A percentile compares a stretch with the other conserved stretches of the same genome.
Evolutionary conservation across 2,888 invertebrate species (phyloP).

Genomic region (Xestia sexstrigata): DNA sequence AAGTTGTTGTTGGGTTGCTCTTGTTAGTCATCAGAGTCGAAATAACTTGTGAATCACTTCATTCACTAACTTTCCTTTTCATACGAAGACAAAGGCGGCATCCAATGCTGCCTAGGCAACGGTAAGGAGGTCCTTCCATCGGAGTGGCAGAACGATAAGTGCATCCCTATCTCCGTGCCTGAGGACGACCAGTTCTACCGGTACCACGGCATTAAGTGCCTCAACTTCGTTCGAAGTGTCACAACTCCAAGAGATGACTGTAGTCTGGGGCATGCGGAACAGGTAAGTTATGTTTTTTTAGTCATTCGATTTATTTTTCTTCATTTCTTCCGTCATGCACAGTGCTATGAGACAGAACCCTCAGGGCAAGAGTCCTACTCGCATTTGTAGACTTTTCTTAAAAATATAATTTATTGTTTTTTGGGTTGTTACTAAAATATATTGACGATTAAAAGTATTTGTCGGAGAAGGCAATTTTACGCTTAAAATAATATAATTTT

Average conservation of each 20-base stretch:
- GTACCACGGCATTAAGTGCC: conserved; percentile 87
- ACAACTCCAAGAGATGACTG: conserved; percentile 90
- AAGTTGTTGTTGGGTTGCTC: not conserved
- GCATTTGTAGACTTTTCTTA: too few relatives aligned
- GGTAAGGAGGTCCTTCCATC: conserved; percentile 84
- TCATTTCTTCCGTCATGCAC: too few relatives aligned
- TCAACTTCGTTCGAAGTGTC: conserved; percentile 91
- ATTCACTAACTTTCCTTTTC: not conserved
- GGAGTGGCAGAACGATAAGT: conserved; percentile 90
- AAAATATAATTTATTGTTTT: too few relatives aligned
- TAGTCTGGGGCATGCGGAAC: conserved; percentile 90
- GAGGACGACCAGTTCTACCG: conserved; percentile 89
- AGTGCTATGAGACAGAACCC: too few relatives aligned
- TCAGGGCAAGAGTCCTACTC: too few relatives aligned
- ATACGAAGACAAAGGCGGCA: conserved; percentile 85
- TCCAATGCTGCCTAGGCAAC: conserved; percentile 88
- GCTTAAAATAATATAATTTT: too few relatives aligned
- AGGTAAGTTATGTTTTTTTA: conserved; percentile 77
- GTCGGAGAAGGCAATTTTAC: too few relatives aligned
- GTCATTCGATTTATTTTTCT: not conserved
- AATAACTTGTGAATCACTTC: too few relatives aligned
- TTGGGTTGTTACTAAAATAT: too few relatives aligned
- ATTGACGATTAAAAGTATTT: too few relatives aligned
- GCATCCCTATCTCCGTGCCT: conserved; percentile 91
- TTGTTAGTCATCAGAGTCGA: too few relatives aligned